phyloP scores from a whole-genome alignment of 1,140 invertebrate genomes.

The Laupala kohalensis region DNA sequence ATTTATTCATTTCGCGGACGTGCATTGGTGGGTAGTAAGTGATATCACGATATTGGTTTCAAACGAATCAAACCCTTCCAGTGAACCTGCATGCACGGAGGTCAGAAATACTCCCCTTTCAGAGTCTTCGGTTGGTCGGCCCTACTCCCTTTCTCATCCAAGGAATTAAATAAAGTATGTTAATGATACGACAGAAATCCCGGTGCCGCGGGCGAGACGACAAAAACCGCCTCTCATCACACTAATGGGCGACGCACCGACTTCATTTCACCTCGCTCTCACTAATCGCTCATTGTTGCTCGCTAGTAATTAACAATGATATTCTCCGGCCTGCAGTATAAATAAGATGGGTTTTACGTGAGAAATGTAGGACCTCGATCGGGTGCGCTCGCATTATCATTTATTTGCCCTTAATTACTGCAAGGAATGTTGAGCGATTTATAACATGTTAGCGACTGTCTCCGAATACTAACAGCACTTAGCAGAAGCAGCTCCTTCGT shows the following conservation, averaged over 20 bases:
- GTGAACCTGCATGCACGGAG: no score
- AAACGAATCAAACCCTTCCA: no score
- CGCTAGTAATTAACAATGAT: neutral
- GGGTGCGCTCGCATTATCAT: neutral
- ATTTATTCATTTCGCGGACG: no score
- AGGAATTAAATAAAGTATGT: neutral
- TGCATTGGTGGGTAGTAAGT: no score
- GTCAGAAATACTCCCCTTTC: no score
- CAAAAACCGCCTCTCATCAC: neutral
- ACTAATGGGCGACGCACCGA: neutral
- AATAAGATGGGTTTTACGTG: neutral
- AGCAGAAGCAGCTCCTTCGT: no score
- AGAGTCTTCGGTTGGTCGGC: no score
- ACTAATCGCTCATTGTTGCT: neutral
- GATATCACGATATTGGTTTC: no score
- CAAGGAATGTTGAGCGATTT: neutral
- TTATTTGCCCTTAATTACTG: neutral
- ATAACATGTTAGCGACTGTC: neutral
- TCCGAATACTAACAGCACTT: no score
- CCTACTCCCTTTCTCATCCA: neutral
- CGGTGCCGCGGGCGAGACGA: neutral
- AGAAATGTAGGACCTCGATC: neutral
- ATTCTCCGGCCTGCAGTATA: neutral
- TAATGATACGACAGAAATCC: neutral
- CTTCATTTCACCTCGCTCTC: neutral